These are phyloP conservation scores for Anguilla obscura DNA, from an alignment of 2,797 vertebrate species.

Conservation along the genomic window DNA sequence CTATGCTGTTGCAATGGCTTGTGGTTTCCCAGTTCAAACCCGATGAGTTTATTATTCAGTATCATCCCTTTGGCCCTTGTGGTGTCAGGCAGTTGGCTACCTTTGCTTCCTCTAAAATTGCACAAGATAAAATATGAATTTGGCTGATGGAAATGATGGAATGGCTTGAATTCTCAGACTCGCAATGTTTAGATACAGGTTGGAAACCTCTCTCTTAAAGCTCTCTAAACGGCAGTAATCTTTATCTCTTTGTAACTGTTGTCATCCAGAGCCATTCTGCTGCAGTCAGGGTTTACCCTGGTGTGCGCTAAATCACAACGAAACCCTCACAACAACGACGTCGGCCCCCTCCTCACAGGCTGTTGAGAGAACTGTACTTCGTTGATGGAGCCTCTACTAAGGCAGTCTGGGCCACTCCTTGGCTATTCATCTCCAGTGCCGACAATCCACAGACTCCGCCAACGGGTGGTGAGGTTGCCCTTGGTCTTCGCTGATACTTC, in stretches of 20 bases:
- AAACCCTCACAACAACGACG: not conserved
- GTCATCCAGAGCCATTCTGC: not conserved
- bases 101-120: not conserved
- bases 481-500: not conserved
- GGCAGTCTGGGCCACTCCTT: not conserved
- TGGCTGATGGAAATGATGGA: not conserved
- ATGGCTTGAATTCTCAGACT: not conserved
- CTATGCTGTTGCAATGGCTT: not conserved
- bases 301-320: not conserved
- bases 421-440: not conserved
- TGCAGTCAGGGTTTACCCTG: not conserved
- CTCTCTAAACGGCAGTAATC: not conserved
- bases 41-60: not conserved
- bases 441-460: not conserved
- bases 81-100: not conserved
- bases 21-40: not conserved
- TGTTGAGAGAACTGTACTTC: not conserved
- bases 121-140: not conserved
- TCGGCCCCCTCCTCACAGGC: not conserved
- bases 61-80: not conserved
- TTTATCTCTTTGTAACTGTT: not conserved
- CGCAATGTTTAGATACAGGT: not conserved
- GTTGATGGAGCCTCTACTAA: not conserved
- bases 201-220: not conserved
- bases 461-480: not conserved